Evolutionary conservation across 2,113 vertebrate genomes (phyloP), one percentile per base, ranked within the genome.

Genomic region (Puntigrus tetrazona): DNA sequence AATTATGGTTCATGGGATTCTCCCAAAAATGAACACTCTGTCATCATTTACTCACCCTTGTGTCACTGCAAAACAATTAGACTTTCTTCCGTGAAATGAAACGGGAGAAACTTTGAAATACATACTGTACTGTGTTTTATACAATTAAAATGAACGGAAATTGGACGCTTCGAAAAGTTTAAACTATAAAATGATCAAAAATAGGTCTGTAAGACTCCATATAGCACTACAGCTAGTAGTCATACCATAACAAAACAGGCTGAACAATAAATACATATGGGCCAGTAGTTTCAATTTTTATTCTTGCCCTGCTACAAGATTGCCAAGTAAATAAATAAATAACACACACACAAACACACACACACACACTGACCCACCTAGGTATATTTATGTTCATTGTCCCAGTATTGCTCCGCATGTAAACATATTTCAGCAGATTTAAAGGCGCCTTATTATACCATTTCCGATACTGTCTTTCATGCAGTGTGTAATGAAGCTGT

Each of bases 1-100:
- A 75, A 50, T 75, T 75, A 75, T 50, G 73, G 16, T 50, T 50
- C 3, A 75, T 31, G 43, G 50, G 73, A 45, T 75, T 50, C 73
- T 31, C 45, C 16, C 25, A 29, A 47, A 74, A 74, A 45, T 74
- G 70, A 74, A 74, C 41, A 27, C 10, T 9, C 16, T 27, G 73
- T 47, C 2, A 31, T 75, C 25, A 31, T 50, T 75, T 75, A 31
- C 25, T 75, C 72, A 29, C 43, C 25, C 41, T 3, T 25, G 27
- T 43, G 70, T 43, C 70, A 50, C 22, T 75, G 16, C 45, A 75
- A 50, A 75, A 50, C 27, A 75, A 50, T 31, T 20, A 5, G 34
- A 31, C 16, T 75, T 31, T 50, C 25, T 75, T 50, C 27, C 0
- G 1, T 20, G 31, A 7, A 69, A 69, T 8, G 7, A 29, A 50